Base-by-base conservation (phyloP, 1,140 invertebrate genomes). In the Daktulosphaira vitifoliae region DNA sequence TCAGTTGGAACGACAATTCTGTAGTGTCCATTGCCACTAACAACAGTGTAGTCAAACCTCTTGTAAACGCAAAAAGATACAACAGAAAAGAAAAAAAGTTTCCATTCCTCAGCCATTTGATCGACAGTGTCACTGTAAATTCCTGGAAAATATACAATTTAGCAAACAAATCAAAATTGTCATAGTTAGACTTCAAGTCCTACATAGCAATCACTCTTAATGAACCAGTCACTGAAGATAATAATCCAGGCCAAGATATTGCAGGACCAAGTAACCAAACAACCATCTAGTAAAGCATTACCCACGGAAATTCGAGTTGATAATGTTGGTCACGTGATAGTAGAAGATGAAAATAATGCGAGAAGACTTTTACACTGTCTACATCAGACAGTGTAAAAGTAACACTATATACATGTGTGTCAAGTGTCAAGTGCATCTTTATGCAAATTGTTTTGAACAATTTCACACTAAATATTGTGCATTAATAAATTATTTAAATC, bases 101-200 rank as follows among this genome's bases (percentile, higher is more conserved):
- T 33, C 51, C 18, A 66, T 46, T 59, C 66, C 44, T 42, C 52
- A 49, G 18, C 44, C 46, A 70, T 62, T 50, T 59, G 44, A 39
- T 72, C 49, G 66, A 71, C 65, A 71, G 49, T 65, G 62, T 64
- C 53, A 64, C 70, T 38, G 53, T 72, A 18, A 73, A 73, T 71
- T 67, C 68, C 18, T 71, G 68, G 68, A 50, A 42, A 29, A 51
- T 67, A 8, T 51, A 67, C 42, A 62, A 52, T 53, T 49, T 49
- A 44, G 64, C 44, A 15, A 59, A 65, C 33, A 33, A 54, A 50
- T 22, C 38, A 64, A 26, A 65, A n/a, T n/a, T n/a, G n/a, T 46
- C 13, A 20, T 38, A 44, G 51, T 48, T 66, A 25, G 38, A 66
- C 15, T 54, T 66, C 42, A 25, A 49, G 25, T 66, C n/a, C 65